Base-by-base conservation (phyloP, 1,140 invertebrate genomes). In the Cryptotermes secundus region DNA sequence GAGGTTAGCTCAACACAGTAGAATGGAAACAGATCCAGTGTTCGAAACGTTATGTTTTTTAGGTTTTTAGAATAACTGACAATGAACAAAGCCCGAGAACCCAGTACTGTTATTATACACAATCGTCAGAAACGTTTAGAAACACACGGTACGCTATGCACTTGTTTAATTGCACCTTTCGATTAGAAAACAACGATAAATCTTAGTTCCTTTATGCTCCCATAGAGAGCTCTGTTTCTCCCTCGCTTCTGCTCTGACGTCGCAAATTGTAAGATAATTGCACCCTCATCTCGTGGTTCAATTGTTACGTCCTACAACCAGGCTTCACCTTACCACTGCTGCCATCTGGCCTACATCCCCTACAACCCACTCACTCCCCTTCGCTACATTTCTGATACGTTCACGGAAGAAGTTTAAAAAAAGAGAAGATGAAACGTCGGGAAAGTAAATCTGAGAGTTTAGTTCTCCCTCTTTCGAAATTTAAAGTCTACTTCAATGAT, bases 281-380 rank as follows among this genome's bases (percentile, higher is more conserved):
- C 59, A 26, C 59, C 59, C 59, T 72, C 59, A 72, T 72, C 59
- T 72, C 59, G 59, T 72, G 59, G 59, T 72, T 72, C 59, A 72
- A 72, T 72, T 72, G 59, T 72, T 72, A 72, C 59, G 26, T 72
- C 26, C 59, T 72, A 72, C 59, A 72, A n/a, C 59, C 59, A 72
- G 26, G 59, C 59, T 72, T 72, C 59, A 72, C n/a, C 59, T 72
- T 72, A 31, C 59, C n/a, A 72, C 59, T 72, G 59, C 59, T 72
- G 59, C 59, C 59, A 72, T 72, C 59, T 72, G 59, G 59, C 26
- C 59, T 72, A 72, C 59, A 72, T 72, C 59, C 59, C 45, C 16
- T 49, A 49, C 45, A 49, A 42, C 38, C 38, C 38, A 1, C 53
- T 59, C 53, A 59, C 53, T 19, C 53, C n/a, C n/a, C n/a, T 59